Percentiles rank a stretch among this genome's conserved stretches.
phyloP scores from a whole-genome alignment of 1,140 invertebrate genomes.

The Zophobas atratus region DNA sequence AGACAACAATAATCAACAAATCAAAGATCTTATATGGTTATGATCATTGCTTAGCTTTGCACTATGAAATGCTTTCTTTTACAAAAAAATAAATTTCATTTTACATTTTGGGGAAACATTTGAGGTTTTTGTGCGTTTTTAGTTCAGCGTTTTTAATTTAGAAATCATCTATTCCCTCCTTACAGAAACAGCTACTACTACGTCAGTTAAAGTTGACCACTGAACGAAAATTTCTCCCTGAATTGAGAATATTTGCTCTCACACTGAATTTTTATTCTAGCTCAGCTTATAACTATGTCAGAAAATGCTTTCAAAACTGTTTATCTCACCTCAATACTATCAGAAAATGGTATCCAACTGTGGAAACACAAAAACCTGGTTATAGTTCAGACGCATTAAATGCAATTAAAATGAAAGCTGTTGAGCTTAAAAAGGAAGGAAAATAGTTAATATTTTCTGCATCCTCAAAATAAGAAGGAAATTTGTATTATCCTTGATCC shows the following conservation, averaged over 20 bases:
- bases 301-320: constrained; percentile 63
- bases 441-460: constrained; percentile 9
- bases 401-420: constrained; percentile 37
- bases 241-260: constrained; percentile 58
- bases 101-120: constrained; percentile 1
- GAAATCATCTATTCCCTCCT: constrained; percentile 13
- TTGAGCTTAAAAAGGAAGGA: constrained; percentile 27
- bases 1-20: no score
- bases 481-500: no score
- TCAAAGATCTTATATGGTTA: not conserved
- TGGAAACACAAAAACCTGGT: constrained; percentile 63
- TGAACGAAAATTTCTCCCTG: constrained; percentile 45
- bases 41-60: not conserved
- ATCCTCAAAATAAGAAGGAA: no score
- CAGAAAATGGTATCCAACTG: constrained; percentile 64
- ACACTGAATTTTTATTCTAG: constrained; percentile 62
- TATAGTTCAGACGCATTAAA: constrained; percentile 62
- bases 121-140: constrained; percentile 6
- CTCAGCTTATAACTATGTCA: constrained; percentile 66
- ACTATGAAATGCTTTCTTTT: not conserved
- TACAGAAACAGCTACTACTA: constrained; percentile 13
- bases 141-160: constrained; percentile 19
- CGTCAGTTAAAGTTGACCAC: constrained; percentile 1
- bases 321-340: constrained; percentile 67
- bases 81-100: not conserved